Evolutionary conservation across 1,140 invertebrate genomes (phyloP).

Genomic region (Gonioctena quinquepunctata): DNA sequence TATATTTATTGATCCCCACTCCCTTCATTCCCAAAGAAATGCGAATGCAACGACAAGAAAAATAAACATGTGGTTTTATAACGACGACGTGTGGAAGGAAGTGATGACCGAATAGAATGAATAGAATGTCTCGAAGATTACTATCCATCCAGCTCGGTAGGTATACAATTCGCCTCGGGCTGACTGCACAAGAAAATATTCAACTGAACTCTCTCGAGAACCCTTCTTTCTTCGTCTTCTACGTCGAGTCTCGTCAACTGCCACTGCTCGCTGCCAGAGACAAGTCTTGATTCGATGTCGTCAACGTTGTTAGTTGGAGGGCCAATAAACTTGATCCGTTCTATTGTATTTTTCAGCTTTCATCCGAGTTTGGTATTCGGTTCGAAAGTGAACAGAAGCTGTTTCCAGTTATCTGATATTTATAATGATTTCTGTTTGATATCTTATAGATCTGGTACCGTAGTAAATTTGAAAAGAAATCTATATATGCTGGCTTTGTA

Average conservation of each 20-base stretch:
- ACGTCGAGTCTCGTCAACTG: no score
- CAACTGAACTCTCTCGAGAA: background rate
- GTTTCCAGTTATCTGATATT: no score
- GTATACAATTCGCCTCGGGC: background rate
- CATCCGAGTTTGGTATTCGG: background rate
- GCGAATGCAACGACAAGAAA: background rate
- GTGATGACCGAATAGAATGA: background rate
- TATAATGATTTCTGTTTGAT: no score
- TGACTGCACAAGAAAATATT: background rate
- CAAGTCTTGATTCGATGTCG: background rate
- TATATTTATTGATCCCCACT: no score
- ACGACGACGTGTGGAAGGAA: background rate
- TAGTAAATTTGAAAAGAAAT: no score
- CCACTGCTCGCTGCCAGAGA: background rate
- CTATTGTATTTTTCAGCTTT: background rate
- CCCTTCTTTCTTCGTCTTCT: background rate
- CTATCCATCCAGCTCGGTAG: background rate
- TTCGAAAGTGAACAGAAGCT: no score
- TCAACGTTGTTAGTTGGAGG: no score
- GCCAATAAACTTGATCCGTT: no score
- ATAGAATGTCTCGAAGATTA: background rate
- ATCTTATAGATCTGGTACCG: no score
- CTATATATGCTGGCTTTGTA: no score
- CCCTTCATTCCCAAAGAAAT: background rate
- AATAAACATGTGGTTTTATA: background rate